phyloP scores from a whole-genome alignment of 1,140 invertebrate species.

The Batillaria attramentaria region DNA sequence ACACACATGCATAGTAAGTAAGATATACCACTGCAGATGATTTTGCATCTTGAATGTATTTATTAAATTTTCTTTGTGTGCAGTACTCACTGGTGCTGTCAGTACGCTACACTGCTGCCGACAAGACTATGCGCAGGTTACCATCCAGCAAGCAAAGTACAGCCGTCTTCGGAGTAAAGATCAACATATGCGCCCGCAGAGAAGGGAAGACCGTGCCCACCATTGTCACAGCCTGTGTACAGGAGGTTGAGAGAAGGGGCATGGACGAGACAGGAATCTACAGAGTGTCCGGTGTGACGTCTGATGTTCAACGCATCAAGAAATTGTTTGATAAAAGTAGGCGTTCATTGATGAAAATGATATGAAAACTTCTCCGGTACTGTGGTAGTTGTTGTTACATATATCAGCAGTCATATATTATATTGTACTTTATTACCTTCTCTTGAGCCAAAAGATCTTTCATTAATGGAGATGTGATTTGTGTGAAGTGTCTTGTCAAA shows the following conservation, averaged over 20 bases:
- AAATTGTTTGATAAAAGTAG: constrained; percentile 95
- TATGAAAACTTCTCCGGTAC: no score
- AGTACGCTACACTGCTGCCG: constrained; percentile 53
- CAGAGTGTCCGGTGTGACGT: constrained; percentile 69
- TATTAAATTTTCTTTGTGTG: not conserved
- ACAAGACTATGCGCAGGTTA: constrained; percentile 54
- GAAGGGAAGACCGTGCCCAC: constrained; percentile 60
- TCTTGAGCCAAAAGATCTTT: no score
- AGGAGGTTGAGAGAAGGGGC: constrained; percentile 62
- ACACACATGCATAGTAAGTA: no score
- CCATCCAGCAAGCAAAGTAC: constrained; percentile 52
- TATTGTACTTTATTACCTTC: no score
- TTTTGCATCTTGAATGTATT: not conserved
- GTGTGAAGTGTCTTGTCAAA: no score
- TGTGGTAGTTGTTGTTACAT: no score
- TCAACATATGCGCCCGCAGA: constrained; percentile 43
- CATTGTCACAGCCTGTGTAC: constrained; percentile 59
- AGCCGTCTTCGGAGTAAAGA: constrained; percentile 57
- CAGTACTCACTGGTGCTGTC: constrained; percentile 56
- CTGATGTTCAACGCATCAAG: constrained; percentile 73
- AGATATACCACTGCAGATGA: no score
- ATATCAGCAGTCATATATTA: no score
- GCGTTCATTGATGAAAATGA: no score
- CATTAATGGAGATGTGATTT: no score
- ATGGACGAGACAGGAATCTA: constrained; percentile 70